Base-by-base conservation (phyloP, 2,888 invertebrate species). In the Baronia brevicornis region DNA sequence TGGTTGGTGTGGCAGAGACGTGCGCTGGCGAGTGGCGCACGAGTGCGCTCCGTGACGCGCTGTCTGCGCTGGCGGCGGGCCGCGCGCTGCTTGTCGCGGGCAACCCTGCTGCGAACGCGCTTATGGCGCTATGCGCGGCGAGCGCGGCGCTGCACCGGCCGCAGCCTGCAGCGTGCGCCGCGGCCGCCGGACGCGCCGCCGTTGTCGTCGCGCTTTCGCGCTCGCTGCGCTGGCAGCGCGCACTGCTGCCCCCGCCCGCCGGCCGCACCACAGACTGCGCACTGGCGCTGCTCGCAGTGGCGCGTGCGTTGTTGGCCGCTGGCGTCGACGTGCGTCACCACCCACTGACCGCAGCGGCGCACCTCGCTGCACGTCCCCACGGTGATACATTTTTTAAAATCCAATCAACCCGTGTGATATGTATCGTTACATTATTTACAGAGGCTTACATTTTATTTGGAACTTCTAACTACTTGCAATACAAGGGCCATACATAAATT, bases 171-270 rank as follows among this genome's bases (percentile, higher is more conserved):
- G 35, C 7, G 38, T 46, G 14, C 40, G 32, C 5, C 42, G 56
- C 51, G 34, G 44, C 41, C 6, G 48, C 38, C 26, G 51, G 51
- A 23, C 43, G 34, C 28, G 54, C 53, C 3, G 46, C 33, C 15
- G 38, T 28, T n/a, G n/a, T n/a, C 59, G 61, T 26, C 57, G 59
- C 9, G 62, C 50, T n/a, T 51, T 51, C 3, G 60, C 53, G 3
- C 57, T 59, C 30, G 46, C 42, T 60, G 38, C 49, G 52, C 42
- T 72, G 73, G 72, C 54, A 54, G 2, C 60, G 60, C 38, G 67
- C 48, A 14, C 44, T 58, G 29, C 39, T 67, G 46, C 53, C 55
- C 22, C 45, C 48, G 2, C 46, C 47, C 29, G 22, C 33, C 43
- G 18, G 38, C 43, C 29, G 55, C 19, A 58, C 55, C 39, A 51